These are phyloP conservation scores for Geopemphigus sp. DNA, from an alignment of 1,140 invertebrate species.

Conservation along the genomic window DNA sequence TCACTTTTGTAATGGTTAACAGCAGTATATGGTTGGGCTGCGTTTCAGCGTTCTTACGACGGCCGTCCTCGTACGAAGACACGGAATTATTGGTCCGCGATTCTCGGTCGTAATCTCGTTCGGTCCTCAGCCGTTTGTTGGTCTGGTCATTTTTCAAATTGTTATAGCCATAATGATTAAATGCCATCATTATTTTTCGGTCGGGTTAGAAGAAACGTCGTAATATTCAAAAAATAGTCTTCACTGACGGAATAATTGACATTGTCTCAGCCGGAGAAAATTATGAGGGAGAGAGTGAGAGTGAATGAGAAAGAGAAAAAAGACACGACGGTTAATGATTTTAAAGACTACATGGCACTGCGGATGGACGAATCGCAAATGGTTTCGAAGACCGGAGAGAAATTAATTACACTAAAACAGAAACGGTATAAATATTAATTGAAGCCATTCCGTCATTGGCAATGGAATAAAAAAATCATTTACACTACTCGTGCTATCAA, in stretches of 20 bases:
- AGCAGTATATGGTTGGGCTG: conserved; percentile 86
- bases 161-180: conserved; percentile 35
- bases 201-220: neutral
- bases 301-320: neutral
- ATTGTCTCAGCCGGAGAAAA: neutral
- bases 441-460: conserved; percentile 1
- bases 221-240: neutral
- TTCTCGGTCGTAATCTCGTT: conserved; percentile 33
- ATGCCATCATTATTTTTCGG: conserved; percentile 28
- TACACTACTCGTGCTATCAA: conserved; percentile 30
- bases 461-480: neutral
- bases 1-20: conserved; percentile 93
- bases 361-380: neutral
- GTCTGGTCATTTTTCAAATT: conserved; percentile 38
- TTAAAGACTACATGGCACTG: conserved; percentile 39
- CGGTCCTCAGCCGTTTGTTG: conserved; percentile 32
- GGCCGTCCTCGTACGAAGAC: conserved; percentile 33
- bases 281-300: neutral
- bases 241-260: neutral
- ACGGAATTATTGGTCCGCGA: conserved; percentile 6
- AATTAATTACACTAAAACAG: conserved; percentile 7
- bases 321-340: neutral
- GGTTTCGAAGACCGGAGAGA: neutral
- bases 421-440: neutral
- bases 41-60: conserved; percentile 40